phyloP scores from a whole-genome alignment of 2,797 vertebrate species.

The Gymnothorax javanicus region DNA sequence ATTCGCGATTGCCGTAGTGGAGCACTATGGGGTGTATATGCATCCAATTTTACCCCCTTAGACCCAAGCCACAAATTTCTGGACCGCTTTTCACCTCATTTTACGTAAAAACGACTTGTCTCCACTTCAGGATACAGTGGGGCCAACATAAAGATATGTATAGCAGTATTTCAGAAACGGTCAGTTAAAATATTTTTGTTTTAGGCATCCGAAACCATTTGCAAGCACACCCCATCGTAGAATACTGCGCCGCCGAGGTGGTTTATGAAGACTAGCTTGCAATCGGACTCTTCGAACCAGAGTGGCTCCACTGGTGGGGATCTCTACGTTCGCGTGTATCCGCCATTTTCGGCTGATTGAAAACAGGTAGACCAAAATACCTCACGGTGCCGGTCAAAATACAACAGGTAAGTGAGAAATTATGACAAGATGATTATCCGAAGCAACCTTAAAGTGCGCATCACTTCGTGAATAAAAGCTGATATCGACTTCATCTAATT shows the following conservation, averaged over 20 bases:
- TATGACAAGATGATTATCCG: constrained; percentile 37
- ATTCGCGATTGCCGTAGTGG: not conserved
- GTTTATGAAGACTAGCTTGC: constrained; percentile 1
- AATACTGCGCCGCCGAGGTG: not conserved
- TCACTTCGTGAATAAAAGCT: constrained; percentile 21
- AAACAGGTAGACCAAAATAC: constrained; percentile 66
- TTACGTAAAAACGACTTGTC: constrained; percentile 7
- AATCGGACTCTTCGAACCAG: constrained; percentile 18
- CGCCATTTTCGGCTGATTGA: constrained; percentile 76
- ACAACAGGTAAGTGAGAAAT: constrained; percentile 66
- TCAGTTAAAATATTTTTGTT: not conserved
- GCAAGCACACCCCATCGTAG: not conserved
- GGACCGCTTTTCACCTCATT: constrained; percentile 12
- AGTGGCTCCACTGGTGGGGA: constrained; percentile 32
- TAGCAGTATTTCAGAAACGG: not conserved
- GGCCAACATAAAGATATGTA: not conserved
- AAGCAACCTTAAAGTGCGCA: constrained; percentile 38
- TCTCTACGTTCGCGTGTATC: constrained; percentile 66
- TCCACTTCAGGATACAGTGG: not conserved
- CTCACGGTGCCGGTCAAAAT: constrained; percentile 56
- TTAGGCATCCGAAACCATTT: not conserved
- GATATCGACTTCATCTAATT: constrained; percentile 51
- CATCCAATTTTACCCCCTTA: constrained; percentile 12
- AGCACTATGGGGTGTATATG: not conserved
- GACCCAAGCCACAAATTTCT: constrained; percentile 7